Evolutionary conservation across 2,888 invertebrate genomes (phyloP), one percentile per base, ranked within the genome.

Genomic region (Notodonta ziczac): DNA sequence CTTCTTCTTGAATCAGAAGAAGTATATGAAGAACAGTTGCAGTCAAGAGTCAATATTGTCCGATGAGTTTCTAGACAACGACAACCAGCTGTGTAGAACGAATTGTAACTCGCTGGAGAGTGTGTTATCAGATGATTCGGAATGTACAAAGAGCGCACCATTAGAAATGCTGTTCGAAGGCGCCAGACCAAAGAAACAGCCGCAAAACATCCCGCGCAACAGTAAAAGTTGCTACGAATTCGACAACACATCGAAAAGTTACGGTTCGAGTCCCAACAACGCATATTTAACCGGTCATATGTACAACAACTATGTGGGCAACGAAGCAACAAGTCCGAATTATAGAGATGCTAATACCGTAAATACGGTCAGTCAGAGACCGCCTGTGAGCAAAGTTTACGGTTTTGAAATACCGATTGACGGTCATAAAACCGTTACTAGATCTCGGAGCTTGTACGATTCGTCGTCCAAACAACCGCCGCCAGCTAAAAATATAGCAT

Each of bases 51-150:
- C 97, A 32, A 94, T 97, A 46, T 80, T 97, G 7, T 97, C 97
- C 0, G 96, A 96, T 68, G 97, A 97, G 71, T 91, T 83, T 62
- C 76, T 95, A 57, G 92, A 92, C 16, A 89, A 91, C 44, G 95
- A 95, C 59, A 95, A 94, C 72, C 96, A 95, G 51, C 91, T 95
- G 64, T 94, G 93, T 2, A 94, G 95, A 77, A 95, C 95, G 5
- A 96, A 96, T 77, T 97, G 96, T 78, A 96, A 96, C 77, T 97
- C 97, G 61, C 94, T 97, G 77, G 97, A 97, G 81, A 97, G 97
- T 76, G 95, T 97, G 6, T 83, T 97, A 0, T 97, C 97, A 0
- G 97, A 97, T 82, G 97, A 97, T 69, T 97, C 96, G 0, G 96
- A 96, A 73, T 94, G 95, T 71, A 97, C 96, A 7, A 96, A 96